phyloP scores from a whole-genome alignment of 2,113 vertebrate genomes.

The Corynorhinus townsendii region DNA sequence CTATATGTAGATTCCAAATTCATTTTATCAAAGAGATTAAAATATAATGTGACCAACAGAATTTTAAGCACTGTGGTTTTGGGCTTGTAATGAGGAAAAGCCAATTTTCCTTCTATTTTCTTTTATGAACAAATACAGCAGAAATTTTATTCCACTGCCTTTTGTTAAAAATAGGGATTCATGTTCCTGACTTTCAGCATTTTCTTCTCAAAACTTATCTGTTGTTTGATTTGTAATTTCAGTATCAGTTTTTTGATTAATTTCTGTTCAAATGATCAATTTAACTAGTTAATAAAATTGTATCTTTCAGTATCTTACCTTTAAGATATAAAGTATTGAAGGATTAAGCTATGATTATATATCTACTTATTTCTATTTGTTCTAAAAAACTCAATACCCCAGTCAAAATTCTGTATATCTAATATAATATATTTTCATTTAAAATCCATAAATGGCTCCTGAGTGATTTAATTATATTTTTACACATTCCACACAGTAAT shows the following conservation, averaged over 20 bases:
- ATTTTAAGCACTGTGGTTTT: not conserved
- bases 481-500: not conserved
- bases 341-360: not conserved
- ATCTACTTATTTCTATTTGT: not conserved
- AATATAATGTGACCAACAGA: not conserved
- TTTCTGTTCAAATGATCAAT: not conserved
- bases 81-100: not conserved
- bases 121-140: not conserved
- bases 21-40: not conserved
- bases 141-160: not conserved
- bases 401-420: not conserved
- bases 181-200: not conserved
- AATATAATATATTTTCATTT: not conserved
- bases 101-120: not conserved
- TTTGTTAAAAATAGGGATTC: not conserved
- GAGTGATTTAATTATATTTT: not conserved
- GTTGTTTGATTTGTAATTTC: not conserved
- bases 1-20: not conserved
- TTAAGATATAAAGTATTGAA: not conserved
- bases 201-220: not conserved
- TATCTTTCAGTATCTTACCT: constrained; percentile 23
- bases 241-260: not conserved
- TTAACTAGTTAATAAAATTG: not conserved
- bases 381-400: not conserved
- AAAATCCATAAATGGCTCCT: not conserved